Percentiles rank a stretch among this genome's conserved stretches.
These are phyloP conservation scores for Rhamphomyia laevipes DNA, from an alignment of 2,888 invertebrate genomes.

Conservation along the genomic window DNA sequence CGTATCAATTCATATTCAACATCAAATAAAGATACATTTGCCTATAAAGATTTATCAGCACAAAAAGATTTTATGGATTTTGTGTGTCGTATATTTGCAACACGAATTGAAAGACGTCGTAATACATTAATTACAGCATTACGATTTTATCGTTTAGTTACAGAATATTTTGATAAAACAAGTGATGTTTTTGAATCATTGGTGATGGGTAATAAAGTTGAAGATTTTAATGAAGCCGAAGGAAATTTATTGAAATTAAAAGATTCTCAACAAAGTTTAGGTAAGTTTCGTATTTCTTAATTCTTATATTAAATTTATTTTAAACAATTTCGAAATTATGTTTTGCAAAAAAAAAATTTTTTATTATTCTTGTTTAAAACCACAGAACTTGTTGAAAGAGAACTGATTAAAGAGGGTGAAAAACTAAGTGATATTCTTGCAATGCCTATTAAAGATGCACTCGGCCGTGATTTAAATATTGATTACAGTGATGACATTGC, in stretches of 20 bases:
- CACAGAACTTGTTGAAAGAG: conserved; percentile 52
- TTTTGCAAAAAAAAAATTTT: not conserved
- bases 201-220: conserved; percentile 48
- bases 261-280: conserved; percentile 47
- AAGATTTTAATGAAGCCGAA: conserved; percentile 45
- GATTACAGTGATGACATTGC: conserved; percentile 61
- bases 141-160: conserved; percentile 61
- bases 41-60: conserved; percentile 52
- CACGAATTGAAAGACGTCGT: conserved; percentile 57
- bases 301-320: not conserved
- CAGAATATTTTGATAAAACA: conserved; percentile 58
- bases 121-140: conserved; percentile 63
- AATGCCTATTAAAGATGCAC: conserved; percentile 66
- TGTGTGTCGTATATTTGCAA: conserved; percentile 64
- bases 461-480: conserved; percentile 56
- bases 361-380: not conserved
- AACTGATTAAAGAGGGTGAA: conserved; percentile 61
- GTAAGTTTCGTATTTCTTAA: conserved; percentile 38
- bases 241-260: conserved; percentile 46
- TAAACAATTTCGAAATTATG: not conserved
- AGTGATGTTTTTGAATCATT: conserved; percentile 55
- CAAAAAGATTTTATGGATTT: conserved; percentile 75
- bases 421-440: conserved; percentile 64
- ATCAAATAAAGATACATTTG: conserved; percentile 33
- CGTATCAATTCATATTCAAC: conserved; percentile 51